phyloP scores from a whole-genome alignment of 2,113 vertebrate genomes.

The Campylorhamphus procurvoides region DNA sequence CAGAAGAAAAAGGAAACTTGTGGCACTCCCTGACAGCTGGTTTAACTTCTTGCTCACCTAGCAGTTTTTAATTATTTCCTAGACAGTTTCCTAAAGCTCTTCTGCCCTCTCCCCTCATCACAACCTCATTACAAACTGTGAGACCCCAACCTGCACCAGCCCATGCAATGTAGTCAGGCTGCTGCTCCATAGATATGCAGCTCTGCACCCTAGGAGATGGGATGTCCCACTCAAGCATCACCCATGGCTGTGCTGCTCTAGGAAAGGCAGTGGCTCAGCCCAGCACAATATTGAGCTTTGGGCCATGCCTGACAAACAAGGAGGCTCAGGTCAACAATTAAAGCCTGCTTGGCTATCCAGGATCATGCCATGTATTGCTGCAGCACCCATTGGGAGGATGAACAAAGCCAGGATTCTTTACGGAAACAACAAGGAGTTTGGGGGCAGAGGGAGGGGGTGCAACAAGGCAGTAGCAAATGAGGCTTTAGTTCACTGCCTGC shows the following conservation, averaged over 20 bases:
- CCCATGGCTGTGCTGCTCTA: rapidly evolving
- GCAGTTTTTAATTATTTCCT: neutral
- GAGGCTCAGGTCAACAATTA: neutral
- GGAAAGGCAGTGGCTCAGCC: rapidly evolving
- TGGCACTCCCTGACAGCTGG: neutral
- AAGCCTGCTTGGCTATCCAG: neutral
- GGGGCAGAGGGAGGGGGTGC: neutral
- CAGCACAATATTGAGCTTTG: rapidly evolving
- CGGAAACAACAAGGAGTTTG: neutral
- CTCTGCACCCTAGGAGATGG: rapidly evolving
- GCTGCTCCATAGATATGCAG: neutral
- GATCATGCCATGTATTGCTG: rapidly evolving
- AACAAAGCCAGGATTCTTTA: neutral
- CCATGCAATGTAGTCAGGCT: rapidly evolving
- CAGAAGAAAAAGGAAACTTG: neutral
- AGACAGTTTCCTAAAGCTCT: neutral
- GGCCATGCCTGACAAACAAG: neutral
- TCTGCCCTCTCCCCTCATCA: neutral
- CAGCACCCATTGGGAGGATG: rapidly evolving
- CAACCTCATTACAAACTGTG: rapidly evolving
- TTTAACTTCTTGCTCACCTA: neutral
- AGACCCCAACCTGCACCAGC: neutral
- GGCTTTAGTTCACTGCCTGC: constrained; percentile 12
- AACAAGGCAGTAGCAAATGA: constrained; percentile 46
- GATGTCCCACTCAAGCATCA: neutral